phyloP scores from a whole-genome alignment of 2,797 vertebrate genomes.

The Lepidocolaptes lacrymiger region DNA sequence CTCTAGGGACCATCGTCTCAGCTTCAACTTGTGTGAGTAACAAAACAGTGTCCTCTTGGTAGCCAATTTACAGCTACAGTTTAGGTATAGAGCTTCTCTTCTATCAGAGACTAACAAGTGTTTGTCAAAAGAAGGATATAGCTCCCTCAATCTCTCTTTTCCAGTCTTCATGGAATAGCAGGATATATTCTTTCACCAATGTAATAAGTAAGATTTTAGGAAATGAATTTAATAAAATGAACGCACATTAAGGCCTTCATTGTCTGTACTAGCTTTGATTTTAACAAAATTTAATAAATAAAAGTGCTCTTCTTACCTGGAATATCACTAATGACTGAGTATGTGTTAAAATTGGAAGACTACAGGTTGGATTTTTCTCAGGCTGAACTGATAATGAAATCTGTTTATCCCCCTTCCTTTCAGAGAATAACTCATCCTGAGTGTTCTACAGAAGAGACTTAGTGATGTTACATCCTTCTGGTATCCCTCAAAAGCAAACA shows the following conservation, averaged over 20 bases:
- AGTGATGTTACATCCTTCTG: background rate
- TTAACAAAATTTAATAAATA: background rate
- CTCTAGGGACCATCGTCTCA: background rate
- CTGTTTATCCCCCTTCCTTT: rapidly evolving
- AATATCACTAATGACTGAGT: background rate
- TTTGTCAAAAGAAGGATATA: background rate
- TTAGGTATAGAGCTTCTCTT: background rate
- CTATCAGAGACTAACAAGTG: background rate
- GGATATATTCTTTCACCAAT: background rate
- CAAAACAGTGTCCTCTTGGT: rapidly evolving
- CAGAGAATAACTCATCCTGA: background rate
- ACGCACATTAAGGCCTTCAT: background rate
- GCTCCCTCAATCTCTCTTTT: background rate
- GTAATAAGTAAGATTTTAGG: background rate
- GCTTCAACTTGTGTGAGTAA: background rate
- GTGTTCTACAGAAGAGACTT: background rate
- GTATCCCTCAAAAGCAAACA: background rate
- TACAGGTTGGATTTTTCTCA: background rate
- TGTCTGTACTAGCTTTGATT: background rate
- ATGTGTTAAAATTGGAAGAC: background rate
- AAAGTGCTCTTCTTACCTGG: background rate
- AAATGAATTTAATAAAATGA: background rate
- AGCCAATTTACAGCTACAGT: background rate
- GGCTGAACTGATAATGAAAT: background rate
- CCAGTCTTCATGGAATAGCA: background rate